Percentiles rank a stretch among this genome's conserved stretches.
Evolutionary conservation across 2,113 vertebrate species (phyloP).

Genomic region (Lamprologus ornatipinnis): DNA sequence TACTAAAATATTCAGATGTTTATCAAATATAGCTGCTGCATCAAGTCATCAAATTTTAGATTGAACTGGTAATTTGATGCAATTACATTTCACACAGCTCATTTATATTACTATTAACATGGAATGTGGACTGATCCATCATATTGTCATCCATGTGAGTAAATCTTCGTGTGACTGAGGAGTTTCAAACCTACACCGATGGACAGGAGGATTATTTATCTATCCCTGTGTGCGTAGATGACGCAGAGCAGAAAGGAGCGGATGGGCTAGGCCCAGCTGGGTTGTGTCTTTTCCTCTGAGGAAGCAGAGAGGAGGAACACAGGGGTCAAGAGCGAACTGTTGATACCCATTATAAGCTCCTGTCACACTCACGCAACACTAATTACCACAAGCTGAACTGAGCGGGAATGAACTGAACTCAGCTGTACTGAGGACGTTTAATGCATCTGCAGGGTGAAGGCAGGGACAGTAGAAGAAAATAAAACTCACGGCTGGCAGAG

Average conservation of each 20-base stretch:
- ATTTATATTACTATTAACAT: background rate
- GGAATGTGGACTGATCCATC: background rate
- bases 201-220: background rate
- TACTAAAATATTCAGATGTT: background rate
- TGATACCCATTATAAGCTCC: constrained; percentile 45
- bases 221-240: background rate
- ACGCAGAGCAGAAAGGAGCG: background rate
- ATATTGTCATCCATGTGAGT: background rate
- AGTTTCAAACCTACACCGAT: background rate
- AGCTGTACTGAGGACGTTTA: background rate
- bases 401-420: background rate
- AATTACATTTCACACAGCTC: background rate
- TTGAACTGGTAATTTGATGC: background rate
- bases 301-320: constrained; percentile 32
- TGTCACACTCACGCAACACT: constrained; percentile 26
- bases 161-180: background rate
- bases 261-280: constrained; percentile 46
- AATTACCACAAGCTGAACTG: constrained; percentile 28
- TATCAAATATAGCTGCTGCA: background rate
- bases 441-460: background rate
- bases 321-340: constrained; percentile 45
- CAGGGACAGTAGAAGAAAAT: background rate
- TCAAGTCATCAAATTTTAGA: background rate
- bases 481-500: constrained; percentile 75
- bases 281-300: constrained; percentile 46